A percentile compares a stretch with the other conserved stretches of the same genome.
Conservation (phyloP, 64 coral and sea anemone genomes). For the Dendrophyllia cribrosa region DNA sequence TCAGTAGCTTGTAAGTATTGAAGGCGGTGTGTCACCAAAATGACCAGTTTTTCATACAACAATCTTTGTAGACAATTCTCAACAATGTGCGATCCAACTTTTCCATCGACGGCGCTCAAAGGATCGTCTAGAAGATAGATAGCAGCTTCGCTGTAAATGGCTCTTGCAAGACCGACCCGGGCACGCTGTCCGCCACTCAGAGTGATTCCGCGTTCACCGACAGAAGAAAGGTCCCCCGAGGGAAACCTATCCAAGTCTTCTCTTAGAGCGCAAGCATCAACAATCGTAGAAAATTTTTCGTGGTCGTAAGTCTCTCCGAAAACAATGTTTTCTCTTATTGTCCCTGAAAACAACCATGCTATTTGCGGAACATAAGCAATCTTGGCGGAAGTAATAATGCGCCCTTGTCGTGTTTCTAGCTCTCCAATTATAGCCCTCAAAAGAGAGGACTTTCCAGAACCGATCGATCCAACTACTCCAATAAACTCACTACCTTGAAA, state of each 20-base stretch:
- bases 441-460: conserved; percentile 3
- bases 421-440: background rate
- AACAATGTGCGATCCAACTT: background rate
- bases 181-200: background rate
- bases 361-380: background rate
- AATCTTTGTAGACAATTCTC: background rate
- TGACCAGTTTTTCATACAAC: background rate
- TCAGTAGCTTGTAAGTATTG: background rate
- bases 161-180: background rate
- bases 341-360: background rate
- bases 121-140: background rate
- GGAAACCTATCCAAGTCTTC: background rate
- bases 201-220: background rate
- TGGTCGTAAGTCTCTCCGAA: background rate
- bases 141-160: background rate
- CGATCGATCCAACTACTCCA: background rate
- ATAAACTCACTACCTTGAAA: background rate
- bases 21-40: background rate
- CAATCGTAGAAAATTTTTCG: background rate
- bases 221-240: background rate
- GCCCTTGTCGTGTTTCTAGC: background rate
- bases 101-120: background rate
- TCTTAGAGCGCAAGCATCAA: background rate
- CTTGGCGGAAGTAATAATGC: background rate
- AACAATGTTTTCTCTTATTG: background rate